Evolutionary conservation across 2,888 invertebrate genomes (phyloP).

Genomic region (Patella depressa): DNA sequence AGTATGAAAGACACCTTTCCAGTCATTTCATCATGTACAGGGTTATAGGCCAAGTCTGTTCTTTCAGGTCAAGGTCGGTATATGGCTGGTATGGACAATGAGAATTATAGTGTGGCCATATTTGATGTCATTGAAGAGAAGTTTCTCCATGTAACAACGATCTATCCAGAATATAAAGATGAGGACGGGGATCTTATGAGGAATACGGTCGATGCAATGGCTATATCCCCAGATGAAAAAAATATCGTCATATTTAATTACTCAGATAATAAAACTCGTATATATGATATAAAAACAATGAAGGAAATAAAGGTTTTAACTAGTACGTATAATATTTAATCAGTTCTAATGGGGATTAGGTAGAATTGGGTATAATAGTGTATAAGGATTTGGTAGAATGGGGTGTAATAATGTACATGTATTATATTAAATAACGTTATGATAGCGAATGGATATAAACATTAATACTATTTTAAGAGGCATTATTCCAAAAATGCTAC

Average conservation of each 20-base stretch:
- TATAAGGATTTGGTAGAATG: too few species aligned
- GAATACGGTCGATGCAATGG: constrained; percentile 45
- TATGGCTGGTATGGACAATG: constrained; percentile 19
- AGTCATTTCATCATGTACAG: too few species aligned
- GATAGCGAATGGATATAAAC: too few species aligned
- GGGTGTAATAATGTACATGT: too few species aligned
- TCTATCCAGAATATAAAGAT: constrained; percentile 37
- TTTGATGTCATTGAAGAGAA: constrained; percentile 33
- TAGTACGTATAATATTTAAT: too few species aligned
- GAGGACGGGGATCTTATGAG: constrained; percentile 35
- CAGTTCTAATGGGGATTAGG: too few species aligned
- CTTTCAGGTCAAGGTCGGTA: background rate
- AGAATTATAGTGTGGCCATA: constrained; percentile 37
- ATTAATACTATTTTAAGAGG: too few species aligned
- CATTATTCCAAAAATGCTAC: too few species aligned
- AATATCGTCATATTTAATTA: constrained; percentile 40
- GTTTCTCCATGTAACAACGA: constrained; percentile 35
- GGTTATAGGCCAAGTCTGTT: too few species aligned
- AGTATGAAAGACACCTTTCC: too few species aligned
- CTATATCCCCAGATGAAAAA: constrained; percentile 43
- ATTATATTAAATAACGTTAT: too few species aligned
- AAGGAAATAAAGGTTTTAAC: constrained; percentile 17
- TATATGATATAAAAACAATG: constrained; percentile 40
- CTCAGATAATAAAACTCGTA: constrained; percentile 42
- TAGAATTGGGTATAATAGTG: too few species aligned